A percentile compares a stretch with the other conserved stretches of the same genome.
Conservation (phyloP, 2,888 invertebrate genomes). For the Nematopogon swammerdamellus region DNA sequence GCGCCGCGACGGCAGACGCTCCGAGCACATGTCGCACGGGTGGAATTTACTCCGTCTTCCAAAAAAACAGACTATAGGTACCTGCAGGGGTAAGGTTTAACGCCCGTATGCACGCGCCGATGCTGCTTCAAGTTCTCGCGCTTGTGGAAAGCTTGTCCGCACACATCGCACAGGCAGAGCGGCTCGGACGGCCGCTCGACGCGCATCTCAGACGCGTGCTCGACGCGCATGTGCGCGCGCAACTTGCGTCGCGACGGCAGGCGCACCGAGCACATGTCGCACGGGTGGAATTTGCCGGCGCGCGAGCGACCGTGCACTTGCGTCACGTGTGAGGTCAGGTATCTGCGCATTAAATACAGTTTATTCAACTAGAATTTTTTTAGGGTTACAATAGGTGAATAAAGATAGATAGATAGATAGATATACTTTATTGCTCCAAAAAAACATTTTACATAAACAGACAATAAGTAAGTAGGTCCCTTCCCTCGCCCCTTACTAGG, state of each 20-base stretch:
- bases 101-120: slow-evolving; percentile 47
- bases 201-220: too few species aligned
- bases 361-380: too few species aligned
- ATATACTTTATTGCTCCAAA: too few species aligned
- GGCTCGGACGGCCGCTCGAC: slow-evolving; percentile 38
- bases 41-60: too few species aligned
- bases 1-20: too few species aligned
- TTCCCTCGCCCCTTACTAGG: too few species aligned
- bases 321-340: slow-evolving; percentile 46
- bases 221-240: slow-evolving; percentile 15
- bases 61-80: too few species aligned
- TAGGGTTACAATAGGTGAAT: too few species aligned
- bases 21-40: neutral
- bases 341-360: too few species aligned
- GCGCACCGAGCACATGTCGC: slow-evolving; percentile 42
- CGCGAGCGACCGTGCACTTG: slow-evolving; percentile 44
- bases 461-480: too few species aligned
- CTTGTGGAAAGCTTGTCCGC: slow-evolving; percentile 53
- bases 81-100: slow-evolving; percentile 40
- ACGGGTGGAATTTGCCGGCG: slow-evolving; percentile 31
- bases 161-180: slow-evolving; percentile 56
- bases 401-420: too few species aligned
- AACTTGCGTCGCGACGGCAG: slow-evolving; percentile 2
- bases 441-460: too few species aligned
- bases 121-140: slow-evolving; percentile 53